Evolutionary conservation across 2,797 vertebrate species (phyloP).

Genomic region (Sparus aurata): DNA sequence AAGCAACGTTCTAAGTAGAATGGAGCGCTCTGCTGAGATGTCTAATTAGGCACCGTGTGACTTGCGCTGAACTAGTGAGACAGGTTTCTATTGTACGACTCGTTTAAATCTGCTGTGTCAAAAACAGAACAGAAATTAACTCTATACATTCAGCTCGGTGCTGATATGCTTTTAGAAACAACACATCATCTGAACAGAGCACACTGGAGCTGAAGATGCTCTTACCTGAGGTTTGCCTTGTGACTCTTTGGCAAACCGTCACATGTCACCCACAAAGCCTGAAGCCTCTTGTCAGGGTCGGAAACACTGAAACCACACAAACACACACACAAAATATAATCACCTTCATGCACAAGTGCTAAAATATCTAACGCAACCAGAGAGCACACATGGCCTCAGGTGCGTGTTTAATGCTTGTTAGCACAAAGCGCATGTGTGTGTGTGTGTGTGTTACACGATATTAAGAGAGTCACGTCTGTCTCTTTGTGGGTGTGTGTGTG

Average conservation of each 20-base stretch:
- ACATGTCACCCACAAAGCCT: constrained; percentile 95
- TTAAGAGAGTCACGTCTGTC: constrained; percentile 14
- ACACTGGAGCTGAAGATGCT: background rate
- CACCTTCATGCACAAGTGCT: background rate
- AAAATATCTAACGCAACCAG: background rate
- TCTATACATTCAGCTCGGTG: background rate
- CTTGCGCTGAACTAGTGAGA: too few relatives aligned
- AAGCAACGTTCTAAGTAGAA: background rate
- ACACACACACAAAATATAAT: background rate
- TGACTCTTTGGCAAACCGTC: constrained; percentile 93
- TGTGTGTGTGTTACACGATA: constrained; percentile 37
- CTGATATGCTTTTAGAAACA: background rate
- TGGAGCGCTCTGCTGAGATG: background rate
- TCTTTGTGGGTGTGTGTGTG: background rate
- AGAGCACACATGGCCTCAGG: constrained; percentile 16
- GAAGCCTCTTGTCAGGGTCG: constrained; percentile 94
- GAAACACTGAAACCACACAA: constrained; percentile 86
- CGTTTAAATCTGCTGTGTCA: background rate
- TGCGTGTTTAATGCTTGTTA: constrained; percentile 30
- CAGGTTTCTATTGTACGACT: background rate
- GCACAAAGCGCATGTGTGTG: constrained; percentile 21
- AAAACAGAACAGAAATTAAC: background rate
- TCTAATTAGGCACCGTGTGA: background rate
- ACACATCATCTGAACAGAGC: background rate
- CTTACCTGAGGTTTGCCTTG: constrained; percentile 89